Percentiles rank a stretch among this genome's conserved stretches.
Evolutionary conservation across 1,140 invertebrate genomes (phyloP).

Genomic region (Neuroterus valhalla): DNA sequence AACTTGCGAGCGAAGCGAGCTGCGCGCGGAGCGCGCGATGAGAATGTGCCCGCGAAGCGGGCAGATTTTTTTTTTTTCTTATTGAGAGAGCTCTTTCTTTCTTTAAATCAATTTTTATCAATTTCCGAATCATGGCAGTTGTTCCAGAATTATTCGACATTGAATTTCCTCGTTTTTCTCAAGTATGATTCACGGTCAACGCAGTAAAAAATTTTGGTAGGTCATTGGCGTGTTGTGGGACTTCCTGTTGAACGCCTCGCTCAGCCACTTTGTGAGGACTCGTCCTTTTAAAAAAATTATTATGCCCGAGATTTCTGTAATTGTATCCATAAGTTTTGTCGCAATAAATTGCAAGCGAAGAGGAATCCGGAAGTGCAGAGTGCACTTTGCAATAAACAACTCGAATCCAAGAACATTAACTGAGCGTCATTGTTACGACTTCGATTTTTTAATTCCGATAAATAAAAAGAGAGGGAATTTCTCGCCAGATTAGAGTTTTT

Average conservation of each 20-base stretch:
- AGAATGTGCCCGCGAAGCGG: no score
- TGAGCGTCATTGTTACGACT: background rate
- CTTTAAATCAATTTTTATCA: background rate
- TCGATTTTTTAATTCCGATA: background rate
- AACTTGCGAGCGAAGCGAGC: no score
- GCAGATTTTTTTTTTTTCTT: no score
- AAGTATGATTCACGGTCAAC: slow-evolving; percentile 24
- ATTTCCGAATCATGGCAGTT: background rate
- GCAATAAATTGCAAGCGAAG: slow-evolving; percentile 6
- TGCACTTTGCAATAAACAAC: slow-evolving; percentile 24
- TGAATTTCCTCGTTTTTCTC: slow-evolving; percentile 2
- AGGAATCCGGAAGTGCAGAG: slow-evolving; percentile 6
- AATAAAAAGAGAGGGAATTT: background rate
- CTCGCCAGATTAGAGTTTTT: background rate
- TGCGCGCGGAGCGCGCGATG: no score
- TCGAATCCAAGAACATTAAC: slow-evolving; percentile 24
- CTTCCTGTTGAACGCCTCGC: background rate
- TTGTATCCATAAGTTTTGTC: slow-evolving; percentile 18
- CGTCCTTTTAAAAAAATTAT: slow-evolving; percentile 19
- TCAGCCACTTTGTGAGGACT: background rate
- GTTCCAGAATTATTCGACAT: background rate
- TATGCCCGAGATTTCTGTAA: background rate
- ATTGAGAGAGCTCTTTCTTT: background rate
- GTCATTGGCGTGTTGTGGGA: slow-evolving; percentile 13
- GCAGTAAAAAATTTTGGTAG: slow-evolving; percentile 18